Evolutionary conservation across 2,113 vertebrate genomes (phyloP).

Genomic region (Craseonycteris thonglongyai): DNA sequence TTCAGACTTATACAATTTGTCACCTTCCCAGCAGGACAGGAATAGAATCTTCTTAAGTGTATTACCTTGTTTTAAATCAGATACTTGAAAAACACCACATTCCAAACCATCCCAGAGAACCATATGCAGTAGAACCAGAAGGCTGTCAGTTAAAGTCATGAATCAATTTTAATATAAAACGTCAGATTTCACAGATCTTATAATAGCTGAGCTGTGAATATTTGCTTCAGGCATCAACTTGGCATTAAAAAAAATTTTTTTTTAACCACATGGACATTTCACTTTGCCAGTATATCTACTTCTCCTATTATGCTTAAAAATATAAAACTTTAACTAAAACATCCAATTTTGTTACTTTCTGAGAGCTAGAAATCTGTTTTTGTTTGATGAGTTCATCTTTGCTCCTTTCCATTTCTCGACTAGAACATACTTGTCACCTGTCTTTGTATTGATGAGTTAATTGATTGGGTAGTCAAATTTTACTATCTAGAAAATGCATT

Average conservation of each 20-base stretch:
- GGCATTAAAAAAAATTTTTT: slow-evolving; percentile 47
- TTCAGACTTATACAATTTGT: not conserved
- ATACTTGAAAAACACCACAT: not conserved
- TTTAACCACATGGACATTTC: slow-evolving; percentile 44
- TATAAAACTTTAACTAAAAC: slow-evolving; percentile 44
- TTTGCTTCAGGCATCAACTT: slow-evolving; percentile 56
- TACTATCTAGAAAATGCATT: not conserved
- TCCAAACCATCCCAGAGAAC: not conserved
- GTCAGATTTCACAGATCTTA: slow-evolving; percentile 57
- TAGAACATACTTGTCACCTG: not conserved
- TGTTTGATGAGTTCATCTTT: not conserved
- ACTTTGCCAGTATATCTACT: slow-evolving; percentile 51
- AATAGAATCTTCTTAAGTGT: not conserved
- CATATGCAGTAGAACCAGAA: not conserved
- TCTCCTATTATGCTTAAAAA: slow-evolving; percentile 47
- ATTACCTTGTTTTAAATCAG: not conserved
- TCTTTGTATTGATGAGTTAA: not conserved
- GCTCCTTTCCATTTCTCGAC: not conserved
- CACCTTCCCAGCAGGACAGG: not conserved
- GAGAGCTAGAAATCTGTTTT: not conserved
- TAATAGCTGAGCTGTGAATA: slow-evolving; percentile 63
- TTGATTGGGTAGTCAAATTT: not conserved
- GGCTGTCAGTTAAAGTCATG: slow-evolving; percentile 24
- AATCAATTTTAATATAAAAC: slow-evolving; percentile 47
- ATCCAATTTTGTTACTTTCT: not conserved